Percentiles rank a stretch among this genome's conserved stretches.
These are phyloP conservation scores for Drosophila quinaria DNA, from an alignment of 2,888 invertebrate genomes.

Conservation along the genomic window DNA sequence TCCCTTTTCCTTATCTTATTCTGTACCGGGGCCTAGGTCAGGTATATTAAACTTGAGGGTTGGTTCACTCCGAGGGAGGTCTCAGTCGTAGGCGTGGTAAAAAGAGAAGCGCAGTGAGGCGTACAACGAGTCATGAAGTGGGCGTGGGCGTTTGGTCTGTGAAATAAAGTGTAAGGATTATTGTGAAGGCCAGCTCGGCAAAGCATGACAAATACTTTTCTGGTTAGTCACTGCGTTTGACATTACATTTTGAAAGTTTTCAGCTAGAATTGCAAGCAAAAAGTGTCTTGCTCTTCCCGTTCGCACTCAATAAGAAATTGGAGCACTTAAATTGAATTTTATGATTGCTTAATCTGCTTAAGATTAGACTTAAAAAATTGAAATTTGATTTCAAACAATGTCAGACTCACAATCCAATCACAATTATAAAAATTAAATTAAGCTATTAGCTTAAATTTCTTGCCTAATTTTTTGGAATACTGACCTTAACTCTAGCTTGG, in stretches of 20 bases:
- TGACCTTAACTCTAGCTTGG: not conserved
- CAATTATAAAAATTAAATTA: too few species aligned
- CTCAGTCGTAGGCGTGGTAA: slow-evolving; percentile 50
- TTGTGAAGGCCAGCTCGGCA: slow-evolving; percentile 8
- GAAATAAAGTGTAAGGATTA: slow-evolving; percentile 21
- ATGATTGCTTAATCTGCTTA: not conserved
- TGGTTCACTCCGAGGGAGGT: slow-evolving; percentile 30
- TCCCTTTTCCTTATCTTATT: slow-evolving; percentile 8
- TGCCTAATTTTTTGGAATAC: not conserved
- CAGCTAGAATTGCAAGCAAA: slow-evolving; percentile 11
- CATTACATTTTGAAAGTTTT: slow-evolving; percentile 13
- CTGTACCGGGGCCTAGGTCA: slow-evolving; percentile 14
- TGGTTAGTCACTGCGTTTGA: slow-evolving; percentile 20
- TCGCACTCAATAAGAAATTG: slow-evolving; percentile 9
- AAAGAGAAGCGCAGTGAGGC: slow-evolving; percentile 55
- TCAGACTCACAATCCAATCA: too few species aligned
- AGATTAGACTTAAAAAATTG: too few species aligned
- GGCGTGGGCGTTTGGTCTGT: not conserved
- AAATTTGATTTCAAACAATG: too few species aligned
- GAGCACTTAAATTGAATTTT: not conserved
- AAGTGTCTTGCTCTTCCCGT: slow-evolving; percentile 8
- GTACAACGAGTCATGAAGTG: slow-evolving; percentile 43
- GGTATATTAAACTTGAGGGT: slow-evolving; percentile 38
- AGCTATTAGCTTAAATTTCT: not conserved
- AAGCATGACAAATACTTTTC: slow-evolving; percentile 34